phyloP scores from a whole-genome alignment of 2,797 vertebrate genomes.

The Neopelma chrysocephalum region DNA sequence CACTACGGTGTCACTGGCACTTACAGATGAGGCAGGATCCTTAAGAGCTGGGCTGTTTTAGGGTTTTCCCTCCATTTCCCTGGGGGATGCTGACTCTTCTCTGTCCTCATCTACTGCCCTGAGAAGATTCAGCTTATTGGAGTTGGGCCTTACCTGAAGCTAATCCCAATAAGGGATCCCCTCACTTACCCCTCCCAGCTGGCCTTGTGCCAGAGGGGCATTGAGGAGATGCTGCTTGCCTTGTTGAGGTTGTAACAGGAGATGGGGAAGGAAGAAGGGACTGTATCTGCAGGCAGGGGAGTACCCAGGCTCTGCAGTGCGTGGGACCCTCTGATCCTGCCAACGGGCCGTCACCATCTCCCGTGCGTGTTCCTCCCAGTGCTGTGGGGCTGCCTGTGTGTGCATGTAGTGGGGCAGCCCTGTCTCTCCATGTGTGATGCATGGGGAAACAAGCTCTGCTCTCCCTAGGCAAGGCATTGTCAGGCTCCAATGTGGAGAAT shows the following conservation, averaged over 20 bases:
- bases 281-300: fast-evolving
- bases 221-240: neutral
- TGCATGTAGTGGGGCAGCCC: neutral
- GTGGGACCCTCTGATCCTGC: neutral
- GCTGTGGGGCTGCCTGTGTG: neutral
- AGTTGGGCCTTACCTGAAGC: neutral
- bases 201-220: neutral
- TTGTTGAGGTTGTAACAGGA: neutral
- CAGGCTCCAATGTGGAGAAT: fast-evolving
- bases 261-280: neutral
- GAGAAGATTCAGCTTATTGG: neutral
- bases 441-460: neutral
- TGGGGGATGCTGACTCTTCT: neutral
- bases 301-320: fast-evolving
- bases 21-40: neutral
- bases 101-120: neutral
- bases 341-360: fast-evolving
- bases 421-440: fast-evolving
- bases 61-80: neutral
- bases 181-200: neutral
- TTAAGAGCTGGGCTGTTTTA: neutral
- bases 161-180: neutral
- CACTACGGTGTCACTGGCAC: neutral
- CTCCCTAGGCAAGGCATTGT: neutral
- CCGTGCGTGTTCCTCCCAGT: fast-evolving